phyloP scores from a whole-genome alignment of 1,140 invertebrate species.

The Procambarus clarkii region DNA sequence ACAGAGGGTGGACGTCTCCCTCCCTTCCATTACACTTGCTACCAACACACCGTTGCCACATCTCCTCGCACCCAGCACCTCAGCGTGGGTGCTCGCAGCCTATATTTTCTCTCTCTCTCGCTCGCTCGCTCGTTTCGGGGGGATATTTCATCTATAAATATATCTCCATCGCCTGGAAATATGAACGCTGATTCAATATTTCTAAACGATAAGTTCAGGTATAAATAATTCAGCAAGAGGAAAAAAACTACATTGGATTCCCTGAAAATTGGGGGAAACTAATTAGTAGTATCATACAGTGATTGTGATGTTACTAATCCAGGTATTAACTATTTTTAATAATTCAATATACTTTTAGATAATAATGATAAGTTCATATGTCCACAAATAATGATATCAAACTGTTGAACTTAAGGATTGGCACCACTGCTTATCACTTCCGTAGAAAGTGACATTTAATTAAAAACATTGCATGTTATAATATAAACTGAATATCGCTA shows the following conservation, averaged over 20 bases:
- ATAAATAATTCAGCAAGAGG: background rate
- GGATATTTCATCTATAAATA: constrained; percentile 3
- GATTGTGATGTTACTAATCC: background rate
- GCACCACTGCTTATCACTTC: background rate
- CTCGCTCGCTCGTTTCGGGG: background rate
- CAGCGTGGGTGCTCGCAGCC: background rate
- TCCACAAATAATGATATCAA: background rate
- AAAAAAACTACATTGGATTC: background rate
- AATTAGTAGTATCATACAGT: background rate
- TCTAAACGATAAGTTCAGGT: too few species aligned
- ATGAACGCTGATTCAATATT: background rate
- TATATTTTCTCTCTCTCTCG: background rate
- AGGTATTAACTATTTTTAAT: background rate
- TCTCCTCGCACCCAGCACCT: background rate
- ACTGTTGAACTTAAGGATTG: background rate
- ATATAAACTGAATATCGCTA: background rate
- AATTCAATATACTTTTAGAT: background rate
- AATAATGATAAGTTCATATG: background rate
- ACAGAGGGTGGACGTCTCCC: background rate
- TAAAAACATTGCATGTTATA: background rate
- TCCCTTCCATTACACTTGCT: constrained; percentile 16
- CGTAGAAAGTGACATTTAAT: background rate
- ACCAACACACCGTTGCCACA: constrained; percentile 18
- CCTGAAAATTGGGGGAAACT: background rate
- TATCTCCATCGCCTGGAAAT: background rate